These are phyloP conservation scores for Cryptotis parvus DNA, from an alignment of 2,113 vertebrate genomes.

Conservation along the genomic window DNA sequence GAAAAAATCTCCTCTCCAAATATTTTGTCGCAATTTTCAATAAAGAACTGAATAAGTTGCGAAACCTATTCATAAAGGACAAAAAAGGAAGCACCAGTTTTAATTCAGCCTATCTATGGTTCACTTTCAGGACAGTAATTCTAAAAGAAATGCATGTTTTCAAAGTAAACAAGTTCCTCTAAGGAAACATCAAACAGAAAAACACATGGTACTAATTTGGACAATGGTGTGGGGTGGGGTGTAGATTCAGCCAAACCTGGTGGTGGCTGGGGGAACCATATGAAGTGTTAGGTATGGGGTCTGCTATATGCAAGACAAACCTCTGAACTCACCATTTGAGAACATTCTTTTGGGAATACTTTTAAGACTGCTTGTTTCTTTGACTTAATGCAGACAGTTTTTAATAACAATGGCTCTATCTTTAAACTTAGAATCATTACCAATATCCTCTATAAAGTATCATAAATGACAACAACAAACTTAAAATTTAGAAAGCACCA, in stretches of 20 bases:
- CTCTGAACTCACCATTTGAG: no score
- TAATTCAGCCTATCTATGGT: not conserved
- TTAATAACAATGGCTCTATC: no score
- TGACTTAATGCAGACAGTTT: conserved; percentile 7
- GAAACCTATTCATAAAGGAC: conserved; percentile 89
- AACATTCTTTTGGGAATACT: no score
- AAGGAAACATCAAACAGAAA: not conserved
- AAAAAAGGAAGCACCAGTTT: conserved; percentile 54
- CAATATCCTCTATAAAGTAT: not conserved
- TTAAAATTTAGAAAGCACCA: no score
- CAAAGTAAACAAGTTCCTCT: not conserved
- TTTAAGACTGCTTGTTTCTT: not conserved
- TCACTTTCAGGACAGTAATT: not conserved
- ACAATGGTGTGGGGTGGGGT: no score
- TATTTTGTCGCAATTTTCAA: conserved; percentile 92
- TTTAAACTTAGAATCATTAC: conserved; percentile 44
- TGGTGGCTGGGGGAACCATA: no score
- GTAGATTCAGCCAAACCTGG: no score
- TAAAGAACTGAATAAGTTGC: conserved; percentile 93
- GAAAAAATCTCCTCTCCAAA: conserved; percentile 92
- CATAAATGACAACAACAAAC: not conserved
- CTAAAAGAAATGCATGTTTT: conserved; percentile 3
- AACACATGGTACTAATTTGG: not conserved
- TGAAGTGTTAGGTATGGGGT: no score
- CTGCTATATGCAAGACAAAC: no score